Evolutionary conservation across 2,797 vertebrate genomes (phyloP), one percentile per base, ranked within the genome.

Genomic region (Caiman crocodilus): DNA sequence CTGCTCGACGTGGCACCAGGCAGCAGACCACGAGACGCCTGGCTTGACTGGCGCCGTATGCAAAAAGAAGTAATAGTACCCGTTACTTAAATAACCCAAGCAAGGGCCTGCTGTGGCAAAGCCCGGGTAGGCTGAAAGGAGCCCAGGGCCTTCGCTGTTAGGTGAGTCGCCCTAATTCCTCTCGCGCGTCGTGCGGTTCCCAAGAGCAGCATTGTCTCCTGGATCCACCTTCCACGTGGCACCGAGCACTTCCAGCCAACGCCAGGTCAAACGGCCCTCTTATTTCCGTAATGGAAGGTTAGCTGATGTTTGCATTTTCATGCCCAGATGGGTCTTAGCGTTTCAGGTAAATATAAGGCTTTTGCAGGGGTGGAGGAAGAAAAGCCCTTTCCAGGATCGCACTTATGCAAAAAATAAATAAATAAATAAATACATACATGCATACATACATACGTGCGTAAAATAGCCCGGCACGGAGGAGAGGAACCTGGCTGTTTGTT

Each of bases 281-380:
- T 42, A 42, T 42, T 42, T 42, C 42, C 42, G 9, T 42, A 42
- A 42, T 11, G 42, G 11, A 42, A 42, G 42, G 8, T 42, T 42
- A 79, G 92, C 42, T 26, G 59, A 14, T 82, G 87, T 80, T 93
- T 96, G 78, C 71, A 91, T 93, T 95, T 83, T 13, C 50, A 82
- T 95, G 85, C 80, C 90, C 79, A 77, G 57, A 87, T 82, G 84
- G 28, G 16, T 94, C 93, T 93, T 84, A 89, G 85, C 90, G 90
- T 67, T 77, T 59, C 87, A 71, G 18, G 60, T 92, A 79, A 94
- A 92, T 92, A 85, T 83, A 96, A 94, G 93, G 56, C 69, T 84
- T 88, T 79, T 94, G 88, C 90, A 81, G 94, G 94, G 88, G 92
- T 71, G 88, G 56, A 84, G 88, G 42, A 42, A 42, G 42, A 42